These are phyloP conservation scores for Batillaria attramentaria DNA, from an alignment of 1,140 invertebrate species.

Conservation along the genomic window DNA sequence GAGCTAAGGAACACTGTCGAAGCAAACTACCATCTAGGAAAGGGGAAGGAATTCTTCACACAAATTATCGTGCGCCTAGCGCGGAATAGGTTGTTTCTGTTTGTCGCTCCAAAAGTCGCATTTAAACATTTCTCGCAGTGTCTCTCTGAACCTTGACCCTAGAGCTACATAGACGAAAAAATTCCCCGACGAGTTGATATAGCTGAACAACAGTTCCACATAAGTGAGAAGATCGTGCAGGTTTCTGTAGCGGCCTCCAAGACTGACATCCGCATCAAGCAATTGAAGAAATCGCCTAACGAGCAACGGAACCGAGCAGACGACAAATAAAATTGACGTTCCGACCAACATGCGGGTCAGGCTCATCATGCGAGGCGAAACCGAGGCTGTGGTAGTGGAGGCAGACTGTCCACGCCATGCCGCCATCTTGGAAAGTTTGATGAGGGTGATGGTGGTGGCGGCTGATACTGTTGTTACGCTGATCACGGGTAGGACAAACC, in stretches of 20 bases:
- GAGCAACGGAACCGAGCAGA: background rate
- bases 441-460: background rate
- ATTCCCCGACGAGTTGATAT: background rate
- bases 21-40: no score
- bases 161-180: background rate
- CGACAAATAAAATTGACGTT: background rate
- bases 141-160: background rate
- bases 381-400: background rate
- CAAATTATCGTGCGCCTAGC: no score
- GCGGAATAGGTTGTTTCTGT: no score
- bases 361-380: background rate
- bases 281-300: background rate
- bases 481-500: background rate
- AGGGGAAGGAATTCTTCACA: no score
- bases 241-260: background rate
- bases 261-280: background rate
- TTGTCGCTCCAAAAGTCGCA: no score
- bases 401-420: background rate
- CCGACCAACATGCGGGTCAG: background rate
- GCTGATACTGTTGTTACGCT: background rate
- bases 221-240: background rate
- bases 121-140: background rate
- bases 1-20: no score
- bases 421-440: background rate
- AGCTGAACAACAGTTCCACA: background rate